A percentile compares a stretch with the other conserved stretches of the same genome.
Conservation (phyloP, 2,888 invertebrate species). For the Ernsta delagoae region DNA sequence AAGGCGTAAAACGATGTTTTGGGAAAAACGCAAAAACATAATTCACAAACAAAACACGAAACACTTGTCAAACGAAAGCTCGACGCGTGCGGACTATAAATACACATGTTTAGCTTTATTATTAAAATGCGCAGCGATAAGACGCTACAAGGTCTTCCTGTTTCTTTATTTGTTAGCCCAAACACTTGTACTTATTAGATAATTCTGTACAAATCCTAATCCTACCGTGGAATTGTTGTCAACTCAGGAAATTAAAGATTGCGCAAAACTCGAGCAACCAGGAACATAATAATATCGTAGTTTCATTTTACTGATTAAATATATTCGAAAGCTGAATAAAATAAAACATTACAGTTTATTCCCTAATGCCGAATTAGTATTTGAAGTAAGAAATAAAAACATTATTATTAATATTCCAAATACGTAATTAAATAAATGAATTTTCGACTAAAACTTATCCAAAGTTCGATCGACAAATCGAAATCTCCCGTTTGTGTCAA, state of each 20-base stretch:
- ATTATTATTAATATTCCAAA: too few relatives aligned
- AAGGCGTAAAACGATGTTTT: slow-evolving; percentile 48
- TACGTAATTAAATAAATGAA: too few relatives aligned
- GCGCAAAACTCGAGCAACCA: background rate
- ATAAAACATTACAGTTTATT: too few relatives aligned
- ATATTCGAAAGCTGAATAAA: too few relatives aligned
- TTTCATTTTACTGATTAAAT: too few relatives aligned
- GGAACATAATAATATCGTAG: too few relatives aligned
- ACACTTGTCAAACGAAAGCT: slow-evolving; percentile 49
- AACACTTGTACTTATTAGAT: slow-evolving; percentile 20
- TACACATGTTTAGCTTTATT: slow-evolving; percentile 45
- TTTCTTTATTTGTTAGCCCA: slow-evolving; percentile 27
- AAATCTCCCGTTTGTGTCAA: slow-evolving; percentile 21
- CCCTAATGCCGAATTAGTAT: too few relatives aligned
- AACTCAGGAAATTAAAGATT: background rate
- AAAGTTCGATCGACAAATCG: slow-evolving; percentile 8
- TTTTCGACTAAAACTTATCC: background rate
- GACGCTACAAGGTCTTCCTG: slow-evolving; percentile 27
- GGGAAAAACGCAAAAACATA: slow-evolving; percentile 47
- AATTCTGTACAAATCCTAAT: slow-evolving; percentile 10
- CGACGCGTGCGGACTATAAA: slow-evolving; percentile 48
- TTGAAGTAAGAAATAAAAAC: too few relatives aligned
- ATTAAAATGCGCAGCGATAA: slow-evolving; percentile 44
- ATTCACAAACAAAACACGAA: slow-evolving; percentile 50
- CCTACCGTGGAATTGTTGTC: too few relatives aligned